These are phyloP conservation scores for Camponotus floridanus DNA, from an alignment of 1,140 invertebrate species.

Conservation along the genomic window DNA sequence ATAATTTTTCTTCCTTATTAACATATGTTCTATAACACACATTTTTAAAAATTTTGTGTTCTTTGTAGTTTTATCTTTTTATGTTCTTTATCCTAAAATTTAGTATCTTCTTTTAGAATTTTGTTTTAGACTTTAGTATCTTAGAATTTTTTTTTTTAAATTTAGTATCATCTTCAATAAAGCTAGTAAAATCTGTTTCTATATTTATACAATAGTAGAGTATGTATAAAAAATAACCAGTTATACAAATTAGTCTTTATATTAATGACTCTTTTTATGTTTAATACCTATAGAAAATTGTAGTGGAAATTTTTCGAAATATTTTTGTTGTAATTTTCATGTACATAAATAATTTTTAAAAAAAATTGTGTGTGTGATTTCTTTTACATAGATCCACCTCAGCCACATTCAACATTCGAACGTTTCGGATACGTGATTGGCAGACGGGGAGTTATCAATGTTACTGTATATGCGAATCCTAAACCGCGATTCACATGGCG, in stretches of 20 bases:
- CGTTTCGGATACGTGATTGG: slow-evolving; percentile 91
- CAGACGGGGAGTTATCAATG: slow-evolving; percentile 89
- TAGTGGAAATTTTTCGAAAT: background rate
- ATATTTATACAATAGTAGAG: background rate
- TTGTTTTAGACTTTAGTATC: background rate
- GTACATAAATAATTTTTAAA: background rate
- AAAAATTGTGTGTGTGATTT: background rate
- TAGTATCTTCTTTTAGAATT: background rate
- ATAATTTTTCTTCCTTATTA: background rate
- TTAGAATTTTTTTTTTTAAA: no score
- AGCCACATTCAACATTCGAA: slow-evolving; percentile 86
- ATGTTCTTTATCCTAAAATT: no score
- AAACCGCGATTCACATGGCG: slow-evolving; percentile 89
- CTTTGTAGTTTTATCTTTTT: background rate
- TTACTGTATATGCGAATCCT: slow-evolving; percentile 90
- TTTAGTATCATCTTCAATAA: background rate
- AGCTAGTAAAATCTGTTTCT: background rate
- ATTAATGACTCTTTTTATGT: background rate
- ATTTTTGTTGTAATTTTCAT: background rate
- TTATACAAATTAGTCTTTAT: background rate
- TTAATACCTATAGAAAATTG: background rate
- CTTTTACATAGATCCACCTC: slow-evolving; percentile 87
- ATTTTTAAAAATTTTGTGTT: slow-evolving; percentile 18
- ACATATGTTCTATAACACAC: no score
- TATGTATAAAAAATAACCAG: background rate